phyloP scores from a whole-genome alignment of 2,113 vertebrate species.

The Psettodes erumei region DNA sequence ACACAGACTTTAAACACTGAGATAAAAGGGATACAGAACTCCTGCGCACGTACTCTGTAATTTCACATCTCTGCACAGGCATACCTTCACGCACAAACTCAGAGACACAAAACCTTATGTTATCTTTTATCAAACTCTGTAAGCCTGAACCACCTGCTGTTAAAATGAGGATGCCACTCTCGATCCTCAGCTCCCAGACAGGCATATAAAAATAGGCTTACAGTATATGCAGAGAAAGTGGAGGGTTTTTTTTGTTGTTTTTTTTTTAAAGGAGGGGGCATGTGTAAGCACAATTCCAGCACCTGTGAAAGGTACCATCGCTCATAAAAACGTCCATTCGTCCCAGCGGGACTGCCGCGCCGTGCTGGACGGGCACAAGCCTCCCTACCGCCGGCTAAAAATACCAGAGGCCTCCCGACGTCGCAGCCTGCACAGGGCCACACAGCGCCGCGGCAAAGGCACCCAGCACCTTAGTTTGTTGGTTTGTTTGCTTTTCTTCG shows the following conservation, averaged over 20 bases:
- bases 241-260: too few relatives aligned
- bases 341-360: slow-evolving; percentile 66
- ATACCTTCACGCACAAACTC: not conserved
- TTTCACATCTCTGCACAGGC: not conserved
- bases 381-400: slow-evolving; percentile 74
- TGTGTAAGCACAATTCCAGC: slow-evolving; percentile 60
- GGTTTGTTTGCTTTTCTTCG: not conserved
- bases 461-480: not conserved
- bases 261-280: slow-evolving; percentile 53
- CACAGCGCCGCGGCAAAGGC: not conserved
- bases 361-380: slow-evolving; percentile 57
- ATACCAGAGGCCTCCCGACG: slow-evolving; percentile 72
- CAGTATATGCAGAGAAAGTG: not conserved
- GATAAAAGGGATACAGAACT: slow-evolving; percentile 1
- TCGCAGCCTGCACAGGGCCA: slow-evolving; percentile 35
- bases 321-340: slow-evolving; percentile 56
- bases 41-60: slow-evolving; percentile 13
- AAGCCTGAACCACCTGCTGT: slow-evolving; percentile 19
- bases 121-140: slow-evolving; percentile 8
- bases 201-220: not conserved
- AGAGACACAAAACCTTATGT: not conserved
- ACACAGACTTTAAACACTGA: slow-evolving; percentile 3
- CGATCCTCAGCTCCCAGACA: not conserved
- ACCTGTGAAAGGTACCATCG: slow-evolving; percentile 67
- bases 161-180: slow-evolving; percentile 17